These are phyloP conservation scores for Agonopterix subpropinquella DNA, from an alignment of 2,888 invertebrate species.

Conservation along the genomic window DNA sequence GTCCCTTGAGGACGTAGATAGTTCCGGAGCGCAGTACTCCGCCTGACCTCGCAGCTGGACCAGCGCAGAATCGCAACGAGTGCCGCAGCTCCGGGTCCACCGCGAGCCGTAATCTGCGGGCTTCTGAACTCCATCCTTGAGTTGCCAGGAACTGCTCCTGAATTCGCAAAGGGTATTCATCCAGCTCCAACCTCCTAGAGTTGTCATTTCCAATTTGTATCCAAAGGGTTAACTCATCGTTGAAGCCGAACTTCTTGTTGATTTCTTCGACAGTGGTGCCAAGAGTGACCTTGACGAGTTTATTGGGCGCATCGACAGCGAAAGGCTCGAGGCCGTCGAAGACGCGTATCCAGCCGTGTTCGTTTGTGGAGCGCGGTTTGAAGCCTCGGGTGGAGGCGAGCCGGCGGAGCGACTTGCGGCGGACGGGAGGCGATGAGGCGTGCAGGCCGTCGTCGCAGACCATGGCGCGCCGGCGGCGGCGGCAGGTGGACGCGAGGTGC, in stretches of 20 bases:
- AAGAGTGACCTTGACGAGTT: constrained; percentile 73
- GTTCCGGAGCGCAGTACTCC: constrained; percentile 65
- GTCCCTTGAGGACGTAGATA: constrained; percentile 77
- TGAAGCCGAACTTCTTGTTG: constrained; percentile 64
- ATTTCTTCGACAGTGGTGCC: constrained; percentile 75
- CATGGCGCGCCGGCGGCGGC: constrained; percentile 52
- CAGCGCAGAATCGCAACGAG: constrained; percentile 77
- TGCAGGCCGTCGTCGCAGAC: constrained; percentile 67
- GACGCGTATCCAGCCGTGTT: constrained; percentile 78
- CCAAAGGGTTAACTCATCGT: constrained; percentile 67
- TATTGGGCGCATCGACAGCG: constrained; percentile 67
- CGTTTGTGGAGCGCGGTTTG: constrained; percentile 40
- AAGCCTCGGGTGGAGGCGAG: constrained; percentile 71
- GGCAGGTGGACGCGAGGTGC: constrained; percentile 54
- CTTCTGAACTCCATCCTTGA: constrained; percentile 76
- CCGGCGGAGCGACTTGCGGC: constrained; percentile 64
- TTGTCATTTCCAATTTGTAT: constrained; percentile 74
- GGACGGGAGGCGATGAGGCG: constrained; percentile 65
- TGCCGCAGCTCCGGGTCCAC: constrained; percentile 80
- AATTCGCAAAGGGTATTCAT: constrained; percentile 75
- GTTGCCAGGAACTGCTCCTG: constrained; percentile 77
- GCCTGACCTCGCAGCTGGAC: constrained; percentile 69
- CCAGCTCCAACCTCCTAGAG: constrained; percentile 68
- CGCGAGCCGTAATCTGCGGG: constrained; percentile 76
- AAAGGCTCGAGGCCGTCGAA: constrained; percentile 74